Percentiles rank a stretch among this genome's conserved stretches.
These are phyloP conservation scores for Musca domestica DNA, from an alignment of 1,140 invertebrate species.

Conservation along the genomic window DNA sequence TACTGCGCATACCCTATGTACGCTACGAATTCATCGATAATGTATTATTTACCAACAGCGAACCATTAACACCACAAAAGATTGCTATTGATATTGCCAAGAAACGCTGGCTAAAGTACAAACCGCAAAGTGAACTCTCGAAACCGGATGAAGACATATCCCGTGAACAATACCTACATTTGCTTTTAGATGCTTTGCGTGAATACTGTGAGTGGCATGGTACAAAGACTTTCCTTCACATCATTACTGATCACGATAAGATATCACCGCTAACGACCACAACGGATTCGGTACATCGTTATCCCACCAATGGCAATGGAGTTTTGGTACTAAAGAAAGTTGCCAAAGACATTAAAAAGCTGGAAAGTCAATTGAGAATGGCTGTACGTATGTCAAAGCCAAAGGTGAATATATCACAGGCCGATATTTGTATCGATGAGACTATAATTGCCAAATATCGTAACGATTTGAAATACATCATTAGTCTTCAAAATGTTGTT, in stretches of 20 bases:
- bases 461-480: conserved; percentile 27
- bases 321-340: conserved; percentile 9
- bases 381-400: conserved; percentile 13
- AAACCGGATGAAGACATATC: conserved; percentile 11
- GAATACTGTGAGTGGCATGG: conserved; percentile 27
- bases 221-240: conserved; percentile 12
- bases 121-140: conserved; percentile 12
- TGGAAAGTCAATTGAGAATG: conserved; percentile 12
- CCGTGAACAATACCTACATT: conserved; percentile 24
- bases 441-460: conserved; percentile 25
- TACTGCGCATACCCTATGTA: conserved; percentile 26
- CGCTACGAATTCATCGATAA: conserved; percentile 29
- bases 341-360: conserved; percentile 18
- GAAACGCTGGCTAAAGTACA: conserved; percentile 27
- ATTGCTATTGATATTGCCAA: conserved; percentile 25
- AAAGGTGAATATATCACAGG: conserved; percentile 23
- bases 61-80: conserved; percentile 23
- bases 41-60: conserved; percentile 22
- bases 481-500: conserved; percentile 18
- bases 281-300: conserved; percentile 15
- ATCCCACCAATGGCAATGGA: conserved; percentile 1
- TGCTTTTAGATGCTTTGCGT: conserved; percentile 23
- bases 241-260: conserved; percentile 2
- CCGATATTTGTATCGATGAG: conserved; percentile 28
- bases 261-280: conserved; percentile 17